Percentiles rank a stretch among this genome's conserved stretches.
phyloP scores from a whole-genome alignment of 23 tunicate genomes.

The Phallusia fumigata region DNA sequence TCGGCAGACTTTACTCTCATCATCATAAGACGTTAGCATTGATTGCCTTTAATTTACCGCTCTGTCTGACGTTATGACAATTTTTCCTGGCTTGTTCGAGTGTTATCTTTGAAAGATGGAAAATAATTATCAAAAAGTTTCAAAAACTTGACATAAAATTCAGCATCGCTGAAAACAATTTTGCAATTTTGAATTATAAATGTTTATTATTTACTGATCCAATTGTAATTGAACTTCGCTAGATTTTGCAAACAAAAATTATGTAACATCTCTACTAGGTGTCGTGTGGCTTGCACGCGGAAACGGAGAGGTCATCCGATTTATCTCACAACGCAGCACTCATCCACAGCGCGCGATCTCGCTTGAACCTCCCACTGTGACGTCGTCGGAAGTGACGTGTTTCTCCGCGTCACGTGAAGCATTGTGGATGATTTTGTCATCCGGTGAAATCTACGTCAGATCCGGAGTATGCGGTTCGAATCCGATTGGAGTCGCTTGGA shows the following conservation, averaged over 20 bases:
- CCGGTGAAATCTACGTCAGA: conserved; percentile 36
- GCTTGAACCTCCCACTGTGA: conserved; percentile 21
- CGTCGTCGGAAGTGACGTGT: conserved; percentile 7
- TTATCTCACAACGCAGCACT: conserved; percentile 34
- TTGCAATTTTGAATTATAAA: background rate
- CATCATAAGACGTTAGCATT: no score
- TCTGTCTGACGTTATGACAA: no score
- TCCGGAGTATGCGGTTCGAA: conserved; percentile 42
- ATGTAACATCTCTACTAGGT: conserved; percentile 15
- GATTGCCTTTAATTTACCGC: no score
- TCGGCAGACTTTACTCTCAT: no score
- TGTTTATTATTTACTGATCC: background rate
- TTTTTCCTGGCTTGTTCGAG: no score
- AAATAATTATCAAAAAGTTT: no score
- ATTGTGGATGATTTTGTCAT: conserved; percentile 41
- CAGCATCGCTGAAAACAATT: no score
- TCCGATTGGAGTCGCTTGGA: conserved; percentile 41
- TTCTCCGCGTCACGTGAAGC: conserved; percentile 62
- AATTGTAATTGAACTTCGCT: background rate
- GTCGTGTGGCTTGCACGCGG: conserved; percentile 52
- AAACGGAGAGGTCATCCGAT: conserved; percentile 56
- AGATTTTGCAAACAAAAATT: no score
- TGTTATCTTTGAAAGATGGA: no score
- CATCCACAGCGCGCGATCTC: conserved; percentile 27
- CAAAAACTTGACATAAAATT: no score